Evolutionary conservation across 1,140 invertebrate species (phyloP).

Genomic region (Listronotus bonariensis): DNA sequence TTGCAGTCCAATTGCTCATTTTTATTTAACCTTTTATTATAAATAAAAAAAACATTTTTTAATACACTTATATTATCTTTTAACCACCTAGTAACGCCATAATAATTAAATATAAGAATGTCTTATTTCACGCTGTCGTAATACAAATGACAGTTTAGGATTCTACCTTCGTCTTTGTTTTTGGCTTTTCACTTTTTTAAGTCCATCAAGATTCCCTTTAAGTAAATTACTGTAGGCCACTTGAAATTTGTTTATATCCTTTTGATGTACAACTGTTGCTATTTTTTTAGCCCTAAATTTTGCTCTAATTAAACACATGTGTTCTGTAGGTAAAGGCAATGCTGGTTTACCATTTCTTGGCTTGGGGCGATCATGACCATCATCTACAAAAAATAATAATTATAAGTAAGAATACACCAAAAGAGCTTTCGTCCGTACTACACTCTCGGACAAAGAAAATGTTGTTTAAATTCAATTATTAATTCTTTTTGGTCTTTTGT

Average conservation of each 20-base stretch:
- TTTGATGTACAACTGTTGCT: constrained; percentile 76
- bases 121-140: no score
- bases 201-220: constrained; percentile 83
- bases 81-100: no score
- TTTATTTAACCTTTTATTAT: no score
- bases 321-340: constrained; percentile 66
- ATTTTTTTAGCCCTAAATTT: constrained; percentile 76
- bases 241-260: constrained; percentile 85
- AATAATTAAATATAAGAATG: no score
- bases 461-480: constrained; percentile 26
- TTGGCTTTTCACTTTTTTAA: constrained; percentile 86
- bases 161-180: constrained; percentile 71
- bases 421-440: constrained; percentile 18
- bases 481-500: no score
- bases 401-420: constrained; percentile 56
- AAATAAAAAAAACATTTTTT: no score
- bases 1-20: no score
- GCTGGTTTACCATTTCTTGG: constrained; percentile 65
- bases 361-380: constrained; percentile 73
- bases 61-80: no score
- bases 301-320: constrained; percentile 75
- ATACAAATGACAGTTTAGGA: constrained; percentile 36
- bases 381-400: constrained; percentile 61
- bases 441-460: no score
- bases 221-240: constrained; percentile 81